Percentiles rank a stretch among this genome's conserved stretches.
Conservation (phyloP, 2,797 vertebrate species). For the Alectoris magna region DNA sequence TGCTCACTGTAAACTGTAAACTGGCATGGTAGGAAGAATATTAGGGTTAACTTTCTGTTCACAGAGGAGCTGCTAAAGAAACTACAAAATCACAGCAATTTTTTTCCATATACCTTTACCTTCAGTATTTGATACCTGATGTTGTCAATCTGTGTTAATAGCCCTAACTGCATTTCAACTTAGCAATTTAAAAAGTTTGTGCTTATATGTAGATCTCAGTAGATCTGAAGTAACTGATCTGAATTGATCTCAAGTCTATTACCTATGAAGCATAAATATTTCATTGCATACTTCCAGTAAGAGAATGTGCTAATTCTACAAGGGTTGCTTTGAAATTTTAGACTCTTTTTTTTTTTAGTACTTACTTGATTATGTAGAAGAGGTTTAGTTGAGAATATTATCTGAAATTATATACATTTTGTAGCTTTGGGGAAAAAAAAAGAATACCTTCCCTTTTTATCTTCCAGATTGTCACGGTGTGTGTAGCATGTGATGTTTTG, state of each 20-base stretch:
- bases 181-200: neutral
- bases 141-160: neutral
- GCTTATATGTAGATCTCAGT: neutral
- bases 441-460: neutral
- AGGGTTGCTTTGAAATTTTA: neutral
- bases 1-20: neutral
- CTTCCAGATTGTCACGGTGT: neutral
- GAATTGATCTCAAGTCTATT: neutral
- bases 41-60: neutral
- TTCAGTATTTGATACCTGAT: neutral
- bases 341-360: neutral
- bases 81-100: neutral
- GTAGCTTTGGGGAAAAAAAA: neutral
- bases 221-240: neutral
- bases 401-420: neutral
- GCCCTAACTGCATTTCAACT: neutral
- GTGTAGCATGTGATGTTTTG: neutral
- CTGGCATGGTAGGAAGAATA: neutral
- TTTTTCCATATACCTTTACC: neutral
- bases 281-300: neutral
- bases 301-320: neutral
- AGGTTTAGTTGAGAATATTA: neutral
- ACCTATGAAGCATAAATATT: neutral
- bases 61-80: neutral
- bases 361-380: neutral